phyloP scores from a whole-genome alignment of 2,888 invertebrate species.

The Drosophila melanosoma region DNA sequence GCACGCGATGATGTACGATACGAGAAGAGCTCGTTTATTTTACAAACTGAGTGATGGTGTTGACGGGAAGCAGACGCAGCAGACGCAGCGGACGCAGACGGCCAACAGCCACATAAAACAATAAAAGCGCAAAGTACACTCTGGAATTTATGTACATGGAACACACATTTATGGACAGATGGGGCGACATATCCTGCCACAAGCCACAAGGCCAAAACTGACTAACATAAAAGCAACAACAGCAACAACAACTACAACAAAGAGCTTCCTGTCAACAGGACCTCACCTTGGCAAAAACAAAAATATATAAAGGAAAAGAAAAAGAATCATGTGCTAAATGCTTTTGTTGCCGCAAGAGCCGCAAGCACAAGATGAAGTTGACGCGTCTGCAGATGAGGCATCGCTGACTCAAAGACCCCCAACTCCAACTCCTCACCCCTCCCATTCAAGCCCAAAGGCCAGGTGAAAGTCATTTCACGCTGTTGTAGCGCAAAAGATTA shows the following conservation, averaged over 20 bases:
- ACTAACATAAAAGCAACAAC: slow-evolving; percentile 40
- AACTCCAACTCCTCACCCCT: not conserved
- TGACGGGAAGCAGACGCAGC: not conserved
- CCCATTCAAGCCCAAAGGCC: slow-evolving; percentile 51
- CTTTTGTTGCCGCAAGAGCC: slow-evolving; percentile 50
- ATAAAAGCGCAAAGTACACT: slow-evolving; percentile 55
- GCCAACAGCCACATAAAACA: slow-evolving; percentile 63
- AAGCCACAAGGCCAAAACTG: slow-evolving; percentile 42
- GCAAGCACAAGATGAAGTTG: slow-evolving; percentile 23
- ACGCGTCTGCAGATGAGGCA: slow-evolving; percentile 15
- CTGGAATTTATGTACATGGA: not conserved
- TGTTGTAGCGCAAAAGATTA: slow-evolving; percentile 82
- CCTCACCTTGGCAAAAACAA: slow-evolving; percentile 21
- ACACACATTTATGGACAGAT: slow-evolving; percentile 7
- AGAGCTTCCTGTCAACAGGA: slow-evolving; percentile 55
- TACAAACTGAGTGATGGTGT: slow-evolving; percentile 57
- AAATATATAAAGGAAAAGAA: not conserved
- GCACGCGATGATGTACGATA: slow-evolving; percentile 71
- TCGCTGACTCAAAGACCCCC: slow-evolving; percentile 6
- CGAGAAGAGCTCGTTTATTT: slow-evolving; percentile 65
- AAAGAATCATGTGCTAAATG: slow-evolving; percentile 69
- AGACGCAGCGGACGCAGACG: slow-evolving; percentile 2
- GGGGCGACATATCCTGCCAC: slow-evolving; percentile 26
- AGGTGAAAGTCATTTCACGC: slow-evolving; percentile 82
- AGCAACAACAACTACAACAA: slow-evolving; percentile 25